Evolutionary conservation across 1,140 invertebrate species (phyloP).

Genomic region (Anastrepha ludens): DNA sequence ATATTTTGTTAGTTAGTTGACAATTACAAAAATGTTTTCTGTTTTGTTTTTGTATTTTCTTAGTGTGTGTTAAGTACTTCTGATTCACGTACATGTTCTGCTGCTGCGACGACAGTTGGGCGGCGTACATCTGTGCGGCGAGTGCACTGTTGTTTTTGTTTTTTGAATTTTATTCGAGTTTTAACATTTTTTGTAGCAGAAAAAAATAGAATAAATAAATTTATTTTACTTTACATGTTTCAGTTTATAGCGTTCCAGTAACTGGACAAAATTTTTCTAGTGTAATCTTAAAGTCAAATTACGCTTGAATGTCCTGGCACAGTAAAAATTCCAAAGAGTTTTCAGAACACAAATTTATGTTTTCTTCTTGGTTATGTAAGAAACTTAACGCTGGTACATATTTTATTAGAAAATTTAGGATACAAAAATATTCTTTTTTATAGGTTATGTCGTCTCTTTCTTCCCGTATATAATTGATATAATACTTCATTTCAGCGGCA

Average conservation of each 20-base stretch:
- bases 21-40: not conserved
- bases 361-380: not conserved
- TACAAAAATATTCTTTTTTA: not conserved
- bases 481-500: no score
- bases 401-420: not conserved
- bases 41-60: constrained; percentile 37
- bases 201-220: constrained; percentile 69
- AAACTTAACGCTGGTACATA: no score
- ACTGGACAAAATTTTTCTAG: constrained; percentile 36
- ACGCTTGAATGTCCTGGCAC: constrained; percentile 73
- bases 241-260: no score
- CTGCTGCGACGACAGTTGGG: constrained; percentile 90
- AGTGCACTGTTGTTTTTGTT: constrained; percentile 83
- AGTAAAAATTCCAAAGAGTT: constrained; percentile 61
- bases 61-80: constrained; percentile 51
- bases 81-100: constrained; percentile 88
- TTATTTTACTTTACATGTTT: constrained; percentile 57
- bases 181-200: constrained; percentile 58
- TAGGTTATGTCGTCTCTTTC: not conserved
- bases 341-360: constrained; percentile 29
- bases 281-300: constrained; percentile 59
- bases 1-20: no score
- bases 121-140: constrained; percentile 95
- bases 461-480: no score
- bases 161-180: constrained; percentile 60